Percentiles rank a stretch among this genome's conserved stretches.
Conservation (phyloP, 2,888 invertebrate species). For the Eucriotettix oculatus region DNA sequence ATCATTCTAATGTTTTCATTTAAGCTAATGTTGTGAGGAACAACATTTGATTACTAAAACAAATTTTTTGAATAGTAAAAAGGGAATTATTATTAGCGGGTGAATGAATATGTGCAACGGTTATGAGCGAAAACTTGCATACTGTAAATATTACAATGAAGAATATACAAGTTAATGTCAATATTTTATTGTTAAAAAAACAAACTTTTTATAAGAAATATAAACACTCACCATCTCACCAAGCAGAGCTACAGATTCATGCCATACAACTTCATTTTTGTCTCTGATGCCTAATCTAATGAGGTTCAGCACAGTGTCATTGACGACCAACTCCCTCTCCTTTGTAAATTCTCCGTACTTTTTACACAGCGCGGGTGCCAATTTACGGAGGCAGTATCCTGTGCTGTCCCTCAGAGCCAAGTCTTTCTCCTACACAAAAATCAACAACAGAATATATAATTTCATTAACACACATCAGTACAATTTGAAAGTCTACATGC, state of each 20-base stretch:
- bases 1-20: not conserved
- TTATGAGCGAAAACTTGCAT: too few species aligned
- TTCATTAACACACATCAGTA: too few species aligned
- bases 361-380: constrained; percentile 34
- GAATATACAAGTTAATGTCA: too few species aligned
- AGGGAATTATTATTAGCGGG: too few species aligned
- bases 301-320: constrained; percentile 53
- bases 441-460: too few species aligned
- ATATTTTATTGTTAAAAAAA: too few species aligned
- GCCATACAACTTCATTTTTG: constrained; percentile 51
- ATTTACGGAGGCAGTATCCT: constrained; percentile 49
- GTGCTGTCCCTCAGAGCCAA: constrained; percentile 67
- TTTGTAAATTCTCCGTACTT: constrained; percentile 32
- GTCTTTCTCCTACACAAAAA: constrained; percentile 46
- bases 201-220: too few species aligned
- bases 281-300: constrained; percentile 55
- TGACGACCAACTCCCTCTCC: constrained; percentile 50
- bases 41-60: too few species aligned
- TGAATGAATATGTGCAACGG: too few species aligned
- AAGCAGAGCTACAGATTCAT: constrained; percentile 64
- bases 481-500: too few species aligned
- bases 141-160: too few species aligned
- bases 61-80: too few species aligned
- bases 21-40: not conserved
- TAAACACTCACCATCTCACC: constrained; percentile 39